These are phyloP conservation scores for Holcopasites calliopsidis DNA, from an alignment of 1,140 invertebrate species.

Conservation along the genomic window DNA sequence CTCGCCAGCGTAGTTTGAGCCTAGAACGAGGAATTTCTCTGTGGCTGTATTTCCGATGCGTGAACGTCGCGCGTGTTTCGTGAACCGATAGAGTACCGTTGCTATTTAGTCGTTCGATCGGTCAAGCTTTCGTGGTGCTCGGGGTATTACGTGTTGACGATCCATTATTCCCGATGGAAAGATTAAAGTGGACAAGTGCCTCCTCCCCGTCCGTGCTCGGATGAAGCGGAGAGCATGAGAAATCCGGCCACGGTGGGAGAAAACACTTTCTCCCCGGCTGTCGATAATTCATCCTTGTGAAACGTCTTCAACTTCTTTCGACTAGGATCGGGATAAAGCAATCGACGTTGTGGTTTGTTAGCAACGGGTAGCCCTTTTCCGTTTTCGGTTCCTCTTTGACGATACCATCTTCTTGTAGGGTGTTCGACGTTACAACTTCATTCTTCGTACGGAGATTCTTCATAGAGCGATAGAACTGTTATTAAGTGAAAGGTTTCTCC, in stretches of 20 bases:
- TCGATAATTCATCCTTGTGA: conserved; percentile 13
- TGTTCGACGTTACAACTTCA: background rate
- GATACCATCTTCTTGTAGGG: too few species aligned
- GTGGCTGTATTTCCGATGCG: background rate
- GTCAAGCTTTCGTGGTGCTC: background rate
- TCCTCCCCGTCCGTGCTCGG: too few species aligned
- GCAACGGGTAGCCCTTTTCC: background rate
- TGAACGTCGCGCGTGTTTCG: background rate
- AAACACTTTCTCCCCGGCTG: conserved; percentile 45
- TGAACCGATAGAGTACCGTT: background rate
- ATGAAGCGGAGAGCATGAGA: background rate
- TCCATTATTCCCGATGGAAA: background rate
- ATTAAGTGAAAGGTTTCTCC: too few species aligned
- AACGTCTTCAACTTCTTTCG: conserved; percentile 18
- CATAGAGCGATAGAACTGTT: too few species aligned
- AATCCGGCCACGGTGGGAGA: background rate
- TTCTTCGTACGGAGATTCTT: background rate
- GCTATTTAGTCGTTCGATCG: background rate
- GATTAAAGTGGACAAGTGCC: conserved; percentile 7
- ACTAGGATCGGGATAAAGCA: conserved; percentile 14
- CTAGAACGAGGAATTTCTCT: background rate
- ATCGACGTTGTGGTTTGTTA: conserved; percentile 45
- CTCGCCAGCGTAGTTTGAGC: conserved; percentile 1
- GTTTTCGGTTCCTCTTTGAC: background rate
- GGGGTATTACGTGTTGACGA: conserved; percentile 2